Evolutionary conservation across 2,888 invertebrate species (phyloP), one percentile per base, ranked within the genome.

Genomic region (Stenoptilia bipunctidactyla): DNA sequence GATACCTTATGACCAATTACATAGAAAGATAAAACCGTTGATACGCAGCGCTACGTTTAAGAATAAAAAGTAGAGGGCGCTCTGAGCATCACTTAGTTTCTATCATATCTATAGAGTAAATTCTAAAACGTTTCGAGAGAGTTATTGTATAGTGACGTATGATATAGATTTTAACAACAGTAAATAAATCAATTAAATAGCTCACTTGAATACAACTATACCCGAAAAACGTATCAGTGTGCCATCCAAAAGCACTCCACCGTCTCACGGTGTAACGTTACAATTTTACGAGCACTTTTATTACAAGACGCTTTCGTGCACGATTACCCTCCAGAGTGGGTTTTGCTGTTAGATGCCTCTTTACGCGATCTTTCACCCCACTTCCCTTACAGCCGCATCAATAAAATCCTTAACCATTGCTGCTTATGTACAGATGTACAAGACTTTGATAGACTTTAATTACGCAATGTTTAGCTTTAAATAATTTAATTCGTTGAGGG

Each of bases 261-360:
- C 67, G 61, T 66, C 76, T 75, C 69, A 57, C 69, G 61, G 71
- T 80, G 79, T 82, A 79, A 82, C 76, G 68, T 77, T 76, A 77
- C 76, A 73, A 74, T 77, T 82, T 82, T 82, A 82, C 73, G 80
- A 76, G 61, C 71, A 57, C 69, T 80, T 82, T 82, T 82, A 83
- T 82, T 80, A 75, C 82, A 66, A 75, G 76, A 79, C 82, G 82
- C 82, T 83, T 83, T 83, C 82, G 79, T 80, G 79, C 79, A 59
- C 82, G 80, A 83, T 82, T 82, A 83, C 82, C 80, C 82, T 74
- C 79, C 63, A 66, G 82, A 83, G 82, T 83, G 82, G 79, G 80
- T 82, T 83, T 80, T 72, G 82, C 79, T 83, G 82, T 83, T 79
- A 82, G 69, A 55, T 59, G 58, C 71, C 74, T 68, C 58, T 55